Percentiles rank a stretch among this genome's conserved stretches.
Conservation (phyloP, 2,888 invertebrate genomes). For the Cephus runcator region DNA sequence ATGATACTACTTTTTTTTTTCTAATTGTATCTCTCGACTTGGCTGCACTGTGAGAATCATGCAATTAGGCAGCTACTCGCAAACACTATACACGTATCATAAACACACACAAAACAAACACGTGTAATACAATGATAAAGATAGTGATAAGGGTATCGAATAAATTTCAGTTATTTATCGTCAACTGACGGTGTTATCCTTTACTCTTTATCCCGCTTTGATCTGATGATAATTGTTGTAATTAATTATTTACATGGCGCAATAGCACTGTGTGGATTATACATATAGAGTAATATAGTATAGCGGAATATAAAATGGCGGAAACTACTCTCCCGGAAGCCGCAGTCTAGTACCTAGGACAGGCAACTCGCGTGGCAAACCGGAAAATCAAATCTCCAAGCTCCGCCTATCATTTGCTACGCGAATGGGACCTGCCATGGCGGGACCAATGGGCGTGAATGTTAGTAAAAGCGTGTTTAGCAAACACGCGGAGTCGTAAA, state of each 20-base stretch:
- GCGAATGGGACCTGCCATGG: constrained; percentile 2
- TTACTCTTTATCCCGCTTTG: not conserved
- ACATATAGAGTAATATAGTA: not conserved
- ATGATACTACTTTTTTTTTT: not conserved
- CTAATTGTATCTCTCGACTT: not conserved
- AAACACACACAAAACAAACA: not conserved
- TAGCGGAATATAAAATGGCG: not conserved
- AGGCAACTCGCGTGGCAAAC: not conserved
- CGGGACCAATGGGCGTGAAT: constrained; percentile 15
- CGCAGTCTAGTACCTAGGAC: not conserved
- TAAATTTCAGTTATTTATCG: constrained; percentile 56
- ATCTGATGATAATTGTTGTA: not conserved
- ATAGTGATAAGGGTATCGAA: constrained; percentile 36
- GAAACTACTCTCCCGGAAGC: not conserved
- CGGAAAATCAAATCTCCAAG: not conserved
- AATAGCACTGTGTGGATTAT: not conserved
- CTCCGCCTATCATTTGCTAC: not conserved
- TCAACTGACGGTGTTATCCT: constrained; percentile 15
- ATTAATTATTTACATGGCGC: not conserved
- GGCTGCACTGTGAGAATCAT: not conserved
- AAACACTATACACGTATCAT: not conserved
- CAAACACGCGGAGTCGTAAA: constrained; percentile 19
- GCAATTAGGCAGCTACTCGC: not conserved
- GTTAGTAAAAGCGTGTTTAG: constrained; percentile 16
- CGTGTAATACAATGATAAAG: not conserved